These are phyloP conservation scores for Lasioglossum oenotherae DNA, from an alignment of 2,888 invertebrate genomes.

Conservation along the genomic window DNA sequence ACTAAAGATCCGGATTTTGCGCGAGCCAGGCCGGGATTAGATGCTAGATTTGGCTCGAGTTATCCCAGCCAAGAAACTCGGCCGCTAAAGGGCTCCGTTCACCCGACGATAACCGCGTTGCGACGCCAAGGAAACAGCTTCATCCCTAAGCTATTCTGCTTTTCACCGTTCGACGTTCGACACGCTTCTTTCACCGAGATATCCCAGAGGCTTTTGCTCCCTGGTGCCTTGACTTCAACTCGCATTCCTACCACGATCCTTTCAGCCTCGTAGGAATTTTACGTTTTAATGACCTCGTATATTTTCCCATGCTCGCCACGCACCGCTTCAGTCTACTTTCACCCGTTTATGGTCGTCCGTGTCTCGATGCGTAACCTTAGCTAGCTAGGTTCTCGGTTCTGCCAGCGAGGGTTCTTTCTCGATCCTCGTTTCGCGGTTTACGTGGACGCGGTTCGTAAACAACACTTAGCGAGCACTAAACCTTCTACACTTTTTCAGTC, in stretches of 20 bases:
- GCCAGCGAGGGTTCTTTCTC: not conserved
- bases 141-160: not conserved
- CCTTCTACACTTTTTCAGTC: not conserved
- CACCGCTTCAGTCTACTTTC: not conserved
- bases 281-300: not conserved
- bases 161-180: constrained; percentile 6
- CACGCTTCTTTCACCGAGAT: not conserved
- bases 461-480: not conserved
- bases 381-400: not conserved
- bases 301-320: not conserved
- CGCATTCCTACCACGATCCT: not conserved
- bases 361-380: not conserved
- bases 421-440: not conserved
- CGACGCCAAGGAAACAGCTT: not conserved
- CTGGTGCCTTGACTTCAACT: not conserved
- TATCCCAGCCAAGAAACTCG: constrained; percentile 37
- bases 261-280: not conserved
- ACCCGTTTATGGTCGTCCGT: not conserved
- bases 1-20: constrained; percentile 31
- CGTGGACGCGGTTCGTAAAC: not conserved
- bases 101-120: not conserved
- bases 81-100: not conserved
- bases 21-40: constrained; percentile 22
- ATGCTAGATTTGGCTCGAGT: constrained; percentile 36
- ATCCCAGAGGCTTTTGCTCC: not conserved